Evolutionary conservation across 2,113 vertebrate genomes (phyloP), one percentile per base, ranked within the genome.

Genomic region (Aramus guarauna): DNA sequence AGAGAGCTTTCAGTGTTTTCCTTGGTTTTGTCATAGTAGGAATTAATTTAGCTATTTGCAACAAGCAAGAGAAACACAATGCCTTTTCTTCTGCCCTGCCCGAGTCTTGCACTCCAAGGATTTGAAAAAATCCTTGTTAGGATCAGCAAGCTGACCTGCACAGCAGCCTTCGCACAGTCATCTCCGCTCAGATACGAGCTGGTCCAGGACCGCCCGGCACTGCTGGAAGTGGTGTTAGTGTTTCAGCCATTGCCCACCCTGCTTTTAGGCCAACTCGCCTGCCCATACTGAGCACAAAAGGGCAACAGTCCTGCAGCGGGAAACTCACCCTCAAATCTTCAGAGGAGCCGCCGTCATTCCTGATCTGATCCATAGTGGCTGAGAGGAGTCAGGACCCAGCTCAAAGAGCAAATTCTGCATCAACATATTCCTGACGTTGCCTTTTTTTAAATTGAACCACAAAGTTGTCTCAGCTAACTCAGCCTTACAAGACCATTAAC

Each of bases 171-270:
- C 37, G 41, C 37, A 13, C 47, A 23, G 26, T 10, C 37, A 18
- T 17, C 24, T 43, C 23, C 14, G 10, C 45, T 41, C 39, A 9
- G 8, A 26, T 0, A 2, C 2, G 47, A 39, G 26, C 41, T 52
- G 15, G 17, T 13, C 39, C 27, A 43, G 39, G 36, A 43, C 47
- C 0, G 1, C 17, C 26, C 59, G 53, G 39, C 41, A 48, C 37
- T 2, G 3, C 36, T 22, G 18, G 37, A 32, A 58, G 11, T 0
- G 1, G 11, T 6, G 5, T 10, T 23, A 41, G 3, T 30, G 9
- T 52, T 69, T 58, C 53, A 29, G 29, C 47, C 18, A 14, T 7
- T 26, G 50, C 4, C 26, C 8, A 5, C n/a, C 2, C 2, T 23
- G 11, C 9, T 58, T 74, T 73, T 16, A 58, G 48, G 32, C 16